These are phyloP conservation scores for Eidolon helvum DNA, from an alignment of 2,113 vertebrate species.

Conservation along the genomic window DNA sequence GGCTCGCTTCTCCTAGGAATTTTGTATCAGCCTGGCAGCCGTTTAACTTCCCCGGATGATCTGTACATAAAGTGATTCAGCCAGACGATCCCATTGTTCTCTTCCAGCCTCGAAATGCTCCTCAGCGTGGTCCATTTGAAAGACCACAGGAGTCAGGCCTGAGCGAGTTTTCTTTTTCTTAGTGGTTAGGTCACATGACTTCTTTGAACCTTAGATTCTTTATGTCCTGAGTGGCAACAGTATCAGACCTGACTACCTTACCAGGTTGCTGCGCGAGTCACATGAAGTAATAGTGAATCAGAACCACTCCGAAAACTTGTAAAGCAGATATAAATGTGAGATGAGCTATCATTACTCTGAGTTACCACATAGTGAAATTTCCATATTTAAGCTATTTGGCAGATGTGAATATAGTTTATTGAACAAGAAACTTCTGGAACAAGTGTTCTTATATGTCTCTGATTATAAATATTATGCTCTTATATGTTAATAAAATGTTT, in stretches of 20 bases:
- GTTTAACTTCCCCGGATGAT: neutral
- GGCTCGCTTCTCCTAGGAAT: neutral
- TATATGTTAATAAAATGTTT: too few species aligned
- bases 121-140: neutral
- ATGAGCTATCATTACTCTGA: neutral
- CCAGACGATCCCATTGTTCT: neutral
- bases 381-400: neutral
- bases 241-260: neutral
- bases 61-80: neutral
- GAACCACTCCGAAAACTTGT: neutral
- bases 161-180: neutral
- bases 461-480: too few species aligned
- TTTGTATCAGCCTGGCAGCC: neutral
- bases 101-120: neutral
- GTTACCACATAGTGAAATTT: neutral
- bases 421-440: slow-evolving; percentile 10
- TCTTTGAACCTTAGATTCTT: neutral
- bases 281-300: neutral
- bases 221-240: neutral
- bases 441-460: neutral
- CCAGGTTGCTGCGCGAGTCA: neutral
- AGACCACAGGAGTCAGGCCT: neutral
- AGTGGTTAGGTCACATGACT: neutral
- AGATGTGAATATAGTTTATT: neutral
- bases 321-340: neutral